Conservation (phyloP, 2,113 vertebrate species). For the Dicerorhinus sumatrensis region DNA sequence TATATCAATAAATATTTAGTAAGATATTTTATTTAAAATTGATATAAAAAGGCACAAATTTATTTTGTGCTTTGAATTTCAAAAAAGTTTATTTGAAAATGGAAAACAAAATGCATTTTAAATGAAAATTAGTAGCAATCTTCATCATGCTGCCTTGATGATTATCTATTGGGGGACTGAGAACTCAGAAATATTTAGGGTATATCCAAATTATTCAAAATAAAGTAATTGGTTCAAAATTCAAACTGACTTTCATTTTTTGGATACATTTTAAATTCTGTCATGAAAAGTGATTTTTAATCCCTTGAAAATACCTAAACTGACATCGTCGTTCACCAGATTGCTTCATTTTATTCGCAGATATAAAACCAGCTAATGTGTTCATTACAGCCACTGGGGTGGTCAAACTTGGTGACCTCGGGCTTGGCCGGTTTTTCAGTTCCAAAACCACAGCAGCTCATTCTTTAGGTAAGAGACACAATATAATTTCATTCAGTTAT, state of each 20-base stretch:
- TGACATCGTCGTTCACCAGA: neutral
- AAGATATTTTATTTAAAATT: neutral
- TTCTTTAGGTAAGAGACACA: slow-evolving; percentile 93
- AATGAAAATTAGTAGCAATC: neutral
- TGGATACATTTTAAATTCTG: neutral
- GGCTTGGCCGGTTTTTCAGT: slow-evolving; percentile 97
- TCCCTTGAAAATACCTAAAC: neutral
- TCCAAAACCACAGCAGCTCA: slow-evolving; percentile 98
- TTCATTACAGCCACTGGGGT: slow-evolving; percentile 99
- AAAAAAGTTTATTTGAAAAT: neutral
- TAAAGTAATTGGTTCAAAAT: neutral
- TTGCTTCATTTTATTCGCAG: slow-evolving; percentile 82
- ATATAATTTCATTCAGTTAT: neutral
- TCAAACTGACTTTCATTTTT: neutral
- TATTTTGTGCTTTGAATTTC: slow-evolving; percentile 6
- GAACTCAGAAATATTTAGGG: neutral
- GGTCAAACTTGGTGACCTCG: slow-evolving; percentile 98
- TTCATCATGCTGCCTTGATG: neutral
- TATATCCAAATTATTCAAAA: neutral
- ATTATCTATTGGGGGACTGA: neutral
- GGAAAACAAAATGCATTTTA: neutral
- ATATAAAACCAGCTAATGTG: slow-evolving; percentile 98
- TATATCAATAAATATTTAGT: neutral
- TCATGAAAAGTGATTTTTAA: neutral
- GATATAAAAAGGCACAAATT: neutral